A percentile compares a stretch with the other conserved stretches of the same genome.
phyloP scores from a whole-genome alignment of 2,797 vertebrate genomes.

The Spinus olivaceus region DNA sequence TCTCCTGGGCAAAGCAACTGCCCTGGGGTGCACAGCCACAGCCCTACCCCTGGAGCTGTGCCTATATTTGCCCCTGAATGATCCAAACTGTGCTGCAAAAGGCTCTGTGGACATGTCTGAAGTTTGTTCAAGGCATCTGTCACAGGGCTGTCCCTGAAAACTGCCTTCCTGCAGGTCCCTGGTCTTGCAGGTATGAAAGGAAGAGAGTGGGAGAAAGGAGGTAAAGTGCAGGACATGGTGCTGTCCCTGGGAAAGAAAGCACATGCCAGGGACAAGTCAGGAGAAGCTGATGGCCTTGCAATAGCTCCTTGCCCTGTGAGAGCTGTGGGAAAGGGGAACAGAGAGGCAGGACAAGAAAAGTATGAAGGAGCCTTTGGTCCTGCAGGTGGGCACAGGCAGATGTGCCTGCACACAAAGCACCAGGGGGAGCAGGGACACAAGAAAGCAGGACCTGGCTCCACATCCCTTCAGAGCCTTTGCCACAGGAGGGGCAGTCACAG shows the following conservation, averaged over 20 bases:
- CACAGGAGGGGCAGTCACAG: not conserved
- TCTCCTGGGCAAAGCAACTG: not conserved
- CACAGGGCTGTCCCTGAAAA: not conserved
- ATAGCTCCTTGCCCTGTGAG: not conserved
- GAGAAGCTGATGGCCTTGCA: not conserved
- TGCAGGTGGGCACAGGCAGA: not conserved
- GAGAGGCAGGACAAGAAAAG: not conserved
- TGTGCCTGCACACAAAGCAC: not conserved
- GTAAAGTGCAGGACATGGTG: not conserved
- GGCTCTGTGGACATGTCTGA: rapidly evolving
- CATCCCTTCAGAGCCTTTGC: not conserved
- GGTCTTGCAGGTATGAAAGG: not conserved
- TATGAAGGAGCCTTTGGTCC: not conserved
- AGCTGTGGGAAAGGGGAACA: not conserved
- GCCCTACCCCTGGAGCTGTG: not conserved
- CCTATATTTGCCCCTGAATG: not conserved
- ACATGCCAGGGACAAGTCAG: not conserved
- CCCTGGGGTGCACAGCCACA: not conserved
- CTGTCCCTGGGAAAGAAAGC: not conserved
- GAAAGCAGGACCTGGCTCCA: not conserved
- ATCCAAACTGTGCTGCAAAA: not conserved
- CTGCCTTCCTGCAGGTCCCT: not conserved
- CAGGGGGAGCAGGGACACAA: not conserved
- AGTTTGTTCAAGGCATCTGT: not conserved
- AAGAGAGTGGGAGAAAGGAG: not conserved